Evolutionary conservation across 1,140 invertebrate species (phyloP).

Genomic region (Caenorhabditis remanei): DNA sequence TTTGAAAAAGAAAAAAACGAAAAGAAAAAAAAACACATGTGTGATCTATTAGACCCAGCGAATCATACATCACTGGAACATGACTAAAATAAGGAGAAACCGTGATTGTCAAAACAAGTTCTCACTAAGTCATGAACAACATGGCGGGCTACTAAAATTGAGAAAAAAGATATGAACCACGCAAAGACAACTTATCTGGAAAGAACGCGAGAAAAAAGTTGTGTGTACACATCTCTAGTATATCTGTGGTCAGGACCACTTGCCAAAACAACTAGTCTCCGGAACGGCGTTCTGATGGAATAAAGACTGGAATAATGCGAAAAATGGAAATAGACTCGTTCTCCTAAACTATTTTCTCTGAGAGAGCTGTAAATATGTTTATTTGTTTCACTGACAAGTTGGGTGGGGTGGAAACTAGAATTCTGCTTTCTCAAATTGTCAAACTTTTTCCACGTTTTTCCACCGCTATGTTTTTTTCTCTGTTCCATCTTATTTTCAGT

Average conservation of each 20-base stretch:
- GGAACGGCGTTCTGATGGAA: slow-evolving; percentile 19
- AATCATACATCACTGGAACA: slow-evolving; percentile 49
- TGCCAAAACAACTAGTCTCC: slow-evolving; percentile 33
- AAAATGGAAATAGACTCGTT: neutral
- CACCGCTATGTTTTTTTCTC: neutral
- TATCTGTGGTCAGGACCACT: slow-evolving; percentile 46
- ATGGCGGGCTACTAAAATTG: neutral
- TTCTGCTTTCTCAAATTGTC: neutral
- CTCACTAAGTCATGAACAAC: slow-evolving; percentile 51
- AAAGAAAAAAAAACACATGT: slow-evolving; percentile 28
- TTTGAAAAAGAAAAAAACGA: neutral
- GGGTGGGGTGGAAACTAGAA: neutral
- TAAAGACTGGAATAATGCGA: neutral
- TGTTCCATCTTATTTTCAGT: neutral
- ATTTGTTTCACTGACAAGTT: slow-evolving; percentile 33
- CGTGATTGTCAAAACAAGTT: slow-evolving; percentile 51
- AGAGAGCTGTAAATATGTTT: slow-evolving; percentile 24
- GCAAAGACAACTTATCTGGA: slow-evolving; percentile 19
- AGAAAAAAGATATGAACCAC: neutral
- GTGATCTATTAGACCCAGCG: slow-evolving; percentile 20
- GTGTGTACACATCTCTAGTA: slow-evolving; percentile 9
- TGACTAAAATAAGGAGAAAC: slow-evolving; percentile 29
- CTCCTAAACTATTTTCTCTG: neutral
- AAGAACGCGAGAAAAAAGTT: neutral
- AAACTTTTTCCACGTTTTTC: neutral